Evolutionary conservation across 2,113 vertebrate species (phyloP).

Genomic region (Carassius gibelio): DNA sequence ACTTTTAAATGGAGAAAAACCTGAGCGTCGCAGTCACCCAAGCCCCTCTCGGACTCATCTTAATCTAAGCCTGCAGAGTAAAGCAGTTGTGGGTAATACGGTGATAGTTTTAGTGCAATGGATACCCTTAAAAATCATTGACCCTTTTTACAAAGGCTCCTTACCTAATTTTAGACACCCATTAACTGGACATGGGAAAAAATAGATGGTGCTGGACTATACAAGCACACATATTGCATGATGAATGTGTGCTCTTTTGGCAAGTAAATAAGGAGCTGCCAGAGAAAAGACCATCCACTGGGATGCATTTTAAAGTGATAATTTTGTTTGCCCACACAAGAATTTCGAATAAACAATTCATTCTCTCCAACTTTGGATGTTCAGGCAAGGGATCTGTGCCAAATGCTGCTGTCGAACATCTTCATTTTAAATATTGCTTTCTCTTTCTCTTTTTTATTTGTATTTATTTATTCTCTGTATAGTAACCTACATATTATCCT

Average conservation of each 20-base stretch:
- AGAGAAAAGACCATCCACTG: slow-evolving; percentile 34
- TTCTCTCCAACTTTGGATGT: not conserved
- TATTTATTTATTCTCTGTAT: not conserved
- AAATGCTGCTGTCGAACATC: slow-evolving; percentile 20
- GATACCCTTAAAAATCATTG: slow-evolving; percentile 55
- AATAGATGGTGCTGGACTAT: slow-evolving; percentile 39
- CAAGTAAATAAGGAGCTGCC: slow-evolving; percentile 25
- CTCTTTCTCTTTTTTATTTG: not conserved
- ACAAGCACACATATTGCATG: slow-evolving; percentile 12
- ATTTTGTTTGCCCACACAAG: slow-evolving; percentile 30
- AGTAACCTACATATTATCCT: not conserved
- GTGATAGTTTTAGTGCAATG: slow-evolving; percentile 56
- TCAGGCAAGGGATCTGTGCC: slow-evolving; percentile 18
- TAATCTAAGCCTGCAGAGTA: slow-evolving; percentile 53
- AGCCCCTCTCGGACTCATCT: slow-evolving; percentile 53
- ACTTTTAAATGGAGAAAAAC: slow-evolving; percentile 59
- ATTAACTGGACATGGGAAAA: slow-evolving; percentile 60
- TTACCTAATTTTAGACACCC: slow-evolving; percentile 63
- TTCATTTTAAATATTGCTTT: slow-evolving; percentile 2
- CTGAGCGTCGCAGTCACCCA: slow-evolving; percentile 50
- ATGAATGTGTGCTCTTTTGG: slow-evolving; percentile 44
- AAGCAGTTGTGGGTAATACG: slow-evolving; percentile 46
- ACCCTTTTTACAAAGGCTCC: slow-evolving; percentile 51
- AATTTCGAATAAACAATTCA: slow-evolving; percentile 40
- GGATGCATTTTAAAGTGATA: slow-evolving; percentile 16